Base-by-base conservation (phyloP, 2,888 invertebrate genomes). In the Mayetiola destructor region DNA sequence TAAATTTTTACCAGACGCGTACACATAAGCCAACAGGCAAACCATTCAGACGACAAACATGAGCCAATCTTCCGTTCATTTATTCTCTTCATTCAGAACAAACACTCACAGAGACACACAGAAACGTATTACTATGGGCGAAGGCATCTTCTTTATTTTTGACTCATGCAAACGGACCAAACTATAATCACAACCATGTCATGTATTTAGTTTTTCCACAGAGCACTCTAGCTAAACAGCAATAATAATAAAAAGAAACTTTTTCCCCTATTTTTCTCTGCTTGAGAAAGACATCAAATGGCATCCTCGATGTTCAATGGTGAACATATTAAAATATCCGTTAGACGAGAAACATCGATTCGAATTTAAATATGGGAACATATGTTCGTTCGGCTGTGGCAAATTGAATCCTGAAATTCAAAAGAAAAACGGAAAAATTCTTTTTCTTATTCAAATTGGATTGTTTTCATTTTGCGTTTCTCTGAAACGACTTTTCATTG, bases 231-330 rank as follows among this genome's bases (percentile, higher is more conserved):
- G n/a, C 39, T 2, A 39, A 27, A 48, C 16, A 27, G 27, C 27
- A 48, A 27, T 48, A 48, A 48, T 48, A 27, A 48, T 48, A 27
- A 27, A 48, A 48, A 48, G 23, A 48, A n/a, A n/a, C n/a, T n/a
- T n/a, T n/a, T n/a, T n/a, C n/a, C n/a, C n/a, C n/a, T n/a, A n/a
- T n/a, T n/a, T n/a, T n/a, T n/a, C 27, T 27, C 27, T 16, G 6
- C 27, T 48, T 48, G 48, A 48, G 48, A 48, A 48, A 48, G 48
- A 27, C 48, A 48, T 48, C 48, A 48, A 48, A 32, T n/a, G 27
- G 48, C n/a, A 27, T 3, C 48, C 48, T 23, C n/a, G 16, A 48
- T 48, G 48, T 48, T 48, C 23, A 27, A 23, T 48, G 27, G 48
- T 48, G 23, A 27, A 27, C 27, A 8, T 48, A 27, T 48, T 27